Evolutionary conservation across 2,888 invertebrate species (phyloP).

Genomic region (Acronicta alni): DNA sequence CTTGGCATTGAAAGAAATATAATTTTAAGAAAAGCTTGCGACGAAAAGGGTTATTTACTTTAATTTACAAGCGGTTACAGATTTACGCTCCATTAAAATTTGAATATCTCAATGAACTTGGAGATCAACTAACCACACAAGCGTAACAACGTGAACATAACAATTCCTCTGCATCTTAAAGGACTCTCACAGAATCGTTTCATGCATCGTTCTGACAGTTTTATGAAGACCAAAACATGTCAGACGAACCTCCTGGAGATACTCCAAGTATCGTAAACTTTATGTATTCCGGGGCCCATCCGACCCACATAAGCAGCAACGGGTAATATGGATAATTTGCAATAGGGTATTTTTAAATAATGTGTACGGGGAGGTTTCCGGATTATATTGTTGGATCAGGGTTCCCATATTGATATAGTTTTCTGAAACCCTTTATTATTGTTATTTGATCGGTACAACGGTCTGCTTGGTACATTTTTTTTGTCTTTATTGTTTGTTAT

Average conservation of each 20-base stretch:
- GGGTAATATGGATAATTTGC: slow-evolving; percentile 3
- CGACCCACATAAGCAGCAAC: slow-evolving; percentile 25
- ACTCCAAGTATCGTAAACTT: slow-evolving; percentile 67
- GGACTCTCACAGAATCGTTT: slow-evolving; percentile 15
- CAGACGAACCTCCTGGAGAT: slow-evolving; percentile 58
- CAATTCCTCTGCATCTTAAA: background rate
- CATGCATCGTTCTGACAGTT: slow-evolving; percentile 49
- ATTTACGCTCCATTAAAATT: background rate
- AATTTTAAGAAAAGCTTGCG: too few relatives aligned
- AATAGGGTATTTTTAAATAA: slow-evolving; percentile 14
- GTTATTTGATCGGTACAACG: background rate
- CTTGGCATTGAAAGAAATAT: too few relatives aligned
- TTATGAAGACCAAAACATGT: slow-evolving; percentile 48
- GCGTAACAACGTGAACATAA: background rate
- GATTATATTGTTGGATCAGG: background rate
- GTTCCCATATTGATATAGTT: background rate
- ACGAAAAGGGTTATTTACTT: background rate
- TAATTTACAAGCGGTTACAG: too few relatives aligned
- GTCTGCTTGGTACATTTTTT: background rate
- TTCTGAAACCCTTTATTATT: background rate
- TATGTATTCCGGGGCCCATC: slow-evolving; percentile 45
- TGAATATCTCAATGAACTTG: too few relatives aligned
- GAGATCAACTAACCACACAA: background rate
- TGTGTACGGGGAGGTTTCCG: background rate
- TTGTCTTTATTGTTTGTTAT: too few relatives aligned